Conservation (phyloP, 2,113 vertebrate genomes). For the Cyanistes caeruleus region DNA sequence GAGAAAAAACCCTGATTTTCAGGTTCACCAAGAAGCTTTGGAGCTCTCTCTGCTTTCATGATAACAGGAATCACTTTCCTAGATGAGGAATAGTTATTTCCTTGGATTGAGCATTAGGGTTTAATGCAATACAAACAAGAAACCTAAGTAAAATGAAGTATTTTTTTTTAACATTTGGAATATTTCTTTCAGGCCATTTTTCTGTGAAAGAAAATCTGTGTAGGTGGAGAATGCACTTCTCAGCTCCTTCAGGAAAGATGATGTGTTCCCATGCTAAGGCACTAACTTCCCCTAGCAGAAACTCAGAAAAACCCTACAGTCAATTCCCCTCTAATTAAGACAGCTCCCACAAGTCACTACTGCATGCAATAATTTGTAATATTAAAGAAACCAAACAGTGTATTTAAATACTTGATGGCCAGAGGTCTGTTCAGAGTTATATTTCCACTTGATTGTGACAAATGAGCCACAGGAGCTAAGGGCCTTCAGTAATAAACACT, state of each 20-base stretch:
- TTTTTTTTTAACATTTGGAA: not conserved
- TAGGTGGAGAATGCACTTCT: not conserved
- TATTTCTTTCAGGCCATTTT: not conserved
- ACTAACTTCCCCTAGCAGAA: not conserved
- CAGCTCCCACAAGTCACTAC: not conserved
- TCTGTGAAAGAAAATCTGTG: not conserved
- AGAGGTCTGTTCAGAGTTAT: not conserved
- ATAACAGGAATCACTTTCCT: not conserved
- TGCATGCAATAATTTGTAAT: not conserved
- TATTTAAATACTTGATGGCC: not conserved
- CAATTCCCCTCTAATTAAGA: not conserved
- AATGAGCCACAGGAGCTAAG: not conserved
- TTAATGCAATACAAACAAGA: not conserved
- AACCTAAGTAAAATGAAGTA: not conserved
- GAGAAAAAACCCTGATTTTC: slow-evolving; percentile 14
- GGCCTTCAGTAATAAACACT: not conserved
- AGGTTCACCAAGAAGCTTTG: not conserved
- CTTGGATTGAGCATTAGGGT: not conserved
- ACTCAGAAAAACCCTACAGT: not conserved
- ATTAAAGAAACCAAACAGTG: not conserved
- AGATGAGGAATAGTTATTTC: not conserved
- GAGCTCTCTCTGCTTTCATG: not conserved
- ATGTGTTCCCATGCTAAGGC: not conserved
- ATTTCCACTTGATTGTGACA: not conserved
- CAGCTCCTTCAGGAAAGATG: not conserved